phyloP scores from a whole-genome alignment of 2,888 invertebrate species.

The Drosophila neonasuta region DNA sequence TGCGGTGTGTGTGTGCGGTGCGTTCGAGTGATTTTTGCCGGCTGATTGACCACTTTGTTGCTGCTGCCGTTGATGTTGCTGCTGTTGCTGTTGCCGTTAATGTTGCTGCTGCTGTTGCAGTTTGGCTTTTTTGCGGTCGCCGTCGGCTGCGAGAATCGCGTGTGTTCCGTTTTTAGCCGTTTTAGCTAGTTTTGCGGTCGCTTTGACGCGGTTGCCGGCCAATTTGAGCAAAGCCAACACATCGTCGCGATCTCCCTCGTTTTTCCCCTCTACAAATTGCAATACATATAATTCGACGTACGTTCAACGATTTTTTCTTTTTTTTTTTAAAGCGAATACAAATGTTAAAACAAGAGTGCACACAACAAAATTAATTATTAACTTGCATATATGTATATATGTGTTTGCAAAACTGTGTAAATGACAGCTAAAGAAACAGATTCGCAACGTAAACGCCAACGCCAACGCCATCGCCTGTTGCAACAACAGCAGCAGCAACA shows the following conservation, averaged over 20 bases:
- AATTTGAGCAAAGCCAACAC: conserved; percentile 42
- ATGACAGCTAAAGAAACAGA: conserved; percentile 23
- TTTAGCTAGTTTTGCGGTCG: conserved; percentile 68
- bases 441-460: background rate
- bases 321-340: background rate
- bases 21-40: conserved; percentile 55
- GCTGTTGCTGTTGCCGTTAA: background rate
- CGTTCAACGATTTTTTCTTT: conserved; percentile 2
- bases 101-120: conserved; percentile 18
- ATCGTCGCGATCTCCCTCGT: background rate
- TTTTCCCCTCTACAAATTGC: background rate
- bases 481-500: conserved; percentile 12
- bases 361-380: conserved; percentile 5
- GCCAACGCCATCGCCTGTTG: conserved; percentile 20
- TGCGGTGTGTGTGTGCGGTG: conserved; percentile 27
- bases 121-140: conserved; percentile 1
- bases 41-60: conserved; percentile 53
- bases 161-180: conserved; percentile 9
- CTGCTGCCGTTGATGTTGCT: conserved; percentile 4
- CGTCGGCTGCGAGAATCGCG: conserved; percentile 1
- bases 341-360: conserved; percentile 9
- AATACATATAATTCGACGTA: conserved; percentile 8
- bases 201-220: conserved; percentile 62
- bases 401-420: conserved; percentile 16
- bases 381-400: background rate